These are phyloP conservation scores for Ostrea edulis DNA, from an alignment of 1,140 invertebrate genomes.

Conservation along the genomic window DNA sequence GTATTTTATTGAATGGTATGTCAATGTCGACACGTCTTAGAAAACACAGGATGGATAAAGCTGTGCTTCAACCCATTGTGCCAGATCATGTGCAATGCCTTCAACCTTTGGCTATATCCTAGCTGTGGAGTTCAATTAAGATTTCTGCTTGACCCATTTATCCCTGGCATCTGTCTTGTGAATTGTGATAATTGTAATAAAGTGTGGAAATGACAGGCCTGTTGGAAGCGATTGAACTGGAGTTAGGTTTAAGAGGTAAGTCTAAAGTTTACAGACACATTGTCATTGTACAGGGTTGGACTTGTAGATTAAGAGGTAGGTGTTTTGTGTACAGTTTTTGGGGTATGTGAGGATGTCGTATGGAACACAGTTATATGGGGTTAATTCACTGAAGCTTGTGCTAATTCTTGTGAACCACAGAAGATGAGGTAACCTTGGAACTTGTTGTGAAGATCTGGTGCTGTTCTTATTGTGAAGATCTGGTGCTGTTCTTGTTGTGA, in stretches of 20 bases:
- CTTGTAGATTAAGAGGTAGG: not conserved
- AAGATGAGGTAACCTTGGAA: too few relatives aligned
- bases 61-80: not conserved
- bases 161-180: not conserved
- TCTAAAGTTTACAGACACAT: not conserved
- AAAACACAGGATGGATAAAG: not conserved
- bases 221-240: conserved; percentile 13
- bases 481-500: too few relatives aligned
- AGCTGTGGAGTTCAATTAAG: not conserved
- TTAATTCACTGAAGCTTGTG: too few relatives aligned
- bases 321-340: not conserved
- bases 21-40: not conserved
- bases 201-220: conserved; percentile 20
- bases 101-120: not conserved
- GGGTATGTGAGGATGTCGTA: not conserved
- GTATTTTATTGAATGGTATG: not conserved
- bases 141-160: not conserved
- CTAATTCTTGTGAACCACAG: too few relatives aligned
- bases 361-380: too few relatives aligned
- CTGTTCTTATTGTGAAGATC: too few relatives aligned
- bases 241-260: not conserved
- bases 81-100: not conserved
- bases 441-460: too few relatives aligned
- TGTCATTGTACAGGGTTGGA: too few relatives aligned
- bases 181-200: conserved; percentile 40